Evolutionary conservation across 2,888 invertebrate species (phyloP), one percentile per base, ranked within the genome.

Genomic region (Toxonevra muliebris): DNA sequence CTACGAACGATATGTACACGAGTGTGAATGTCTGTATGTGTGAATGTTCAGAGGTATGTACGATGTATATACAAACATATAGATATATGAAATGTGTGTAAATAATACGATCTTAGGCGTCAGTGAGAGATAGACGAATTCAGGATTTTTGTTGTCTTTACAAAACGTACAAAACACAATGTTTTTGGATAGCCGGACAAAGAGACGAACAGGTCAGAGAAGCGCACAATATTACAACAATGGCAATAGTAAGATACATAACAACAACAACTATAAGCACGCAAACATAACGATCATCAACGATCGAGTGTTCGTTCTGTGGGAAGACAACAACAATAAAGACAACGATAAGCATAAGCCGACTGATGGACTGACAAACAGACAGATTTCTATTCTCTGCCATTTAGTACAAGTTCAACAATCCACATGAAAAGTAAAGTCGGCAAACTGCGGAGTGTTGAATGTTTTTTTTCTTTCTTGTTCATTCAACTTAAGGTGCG

Each of bases 371-470:
- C 55, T 55, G 30, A 40, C 45, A 15, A 15, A 15, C 30, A 8
- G 20, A 41, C 43, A 43, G 50, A 61, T 5, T n/a, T 53, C 15
- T 57, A 42, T 55, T 13, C 20, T 50, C 48, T 53, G 53, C 61
- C 53, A 45, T 57, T 70, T 70, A 73, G 73, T 73, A 69, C 69
- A 72, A 73, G 73, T 73, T 73, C 72, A 73, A 72, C 70, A 70
- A 72, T 72, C 73, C 72, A 63, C 72, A 66, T 68, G 72, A 72
- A 68, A 70, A 69, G 72, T 66, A 57, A 69, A 48, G 55, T 55
- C 30, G 55, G 48, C 64, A 64, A 64, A 64, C n/a, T n/a, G n/a
- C n/a, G n/a, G n/a, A n/a, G n/a, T n/a, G n/a, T n/a, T 54, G n/a
- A 61, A n/a, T 30, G 41, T 12, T 30, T 55, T 55, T 40, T 8